A percentile compares a stretch with the other conserved stretches of the same genome.
These are phyloP conservation scores for Lichenostomus cassidix DNA, from an alignment of 2,113 vertebrate species.

Conservation along the genomic window DNA sequence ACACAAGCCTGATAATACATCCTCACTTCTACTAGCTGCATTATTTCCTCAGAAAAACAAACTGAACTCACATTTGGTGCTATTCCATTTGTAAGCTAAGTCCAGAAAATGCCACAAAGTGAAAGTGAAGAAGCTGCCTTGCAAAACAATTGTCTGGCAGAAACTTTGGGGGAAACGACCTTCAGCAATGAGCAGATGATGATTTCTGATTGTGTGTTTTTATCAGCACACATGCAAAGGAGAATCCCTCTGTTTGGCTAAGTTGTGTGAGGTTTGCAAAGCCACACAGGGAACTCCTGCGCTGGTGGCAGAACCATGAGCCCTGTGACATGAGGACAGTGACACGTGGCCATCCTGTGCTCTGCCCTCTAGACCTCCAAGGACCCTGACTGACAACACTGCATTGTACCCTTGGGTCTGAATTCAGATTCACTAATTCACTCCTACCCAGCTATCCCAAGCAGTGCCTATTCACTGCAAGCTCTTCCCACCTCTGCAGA, in stretches of 20 bases:
- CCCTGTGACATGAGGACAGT: not conserved
- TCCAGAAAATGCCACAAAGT: not conserved
- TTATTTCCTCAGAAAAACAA: not conserved
- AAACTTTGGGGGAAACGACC: fast-evolving
- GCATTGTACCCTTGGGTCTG: fast-evolving
- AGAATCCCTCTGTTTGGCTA: not conserved
- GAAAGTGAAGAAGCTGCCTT: not conserved
- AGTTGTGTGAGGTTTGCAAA: not conserved
- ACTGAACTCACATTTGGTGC: not conserved
- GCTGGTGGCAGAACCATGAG: not conserved
- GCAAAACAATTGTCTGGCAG: not conserved
- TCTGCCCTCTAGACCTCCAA: not conserved
- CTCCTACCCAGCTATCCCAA: not conserved
- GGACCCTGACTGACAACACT: not conserved
- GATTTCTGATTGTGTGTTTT: not conserved
- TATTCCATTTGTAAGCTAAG: not conserved
- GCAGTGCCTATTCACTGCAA: not conserved
- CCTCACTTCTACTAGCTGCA: not conserved
- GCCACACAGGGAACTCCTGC: not conserved
- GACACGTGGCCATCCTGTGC: fast-evolving
- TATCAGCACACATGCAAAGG: not conserved
- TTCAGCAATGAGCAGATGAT: not conserved
- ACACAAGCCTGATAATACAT: not conserved
- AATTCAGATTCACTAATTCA: not conserved
- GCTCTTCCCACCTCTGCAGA: not conserved